Evolutionary conservation across 1,140 invertebrate species (phyloP), one percentile per base, ranked within the genome.

Genomic region (Geopemphigus sp.): DNA sequence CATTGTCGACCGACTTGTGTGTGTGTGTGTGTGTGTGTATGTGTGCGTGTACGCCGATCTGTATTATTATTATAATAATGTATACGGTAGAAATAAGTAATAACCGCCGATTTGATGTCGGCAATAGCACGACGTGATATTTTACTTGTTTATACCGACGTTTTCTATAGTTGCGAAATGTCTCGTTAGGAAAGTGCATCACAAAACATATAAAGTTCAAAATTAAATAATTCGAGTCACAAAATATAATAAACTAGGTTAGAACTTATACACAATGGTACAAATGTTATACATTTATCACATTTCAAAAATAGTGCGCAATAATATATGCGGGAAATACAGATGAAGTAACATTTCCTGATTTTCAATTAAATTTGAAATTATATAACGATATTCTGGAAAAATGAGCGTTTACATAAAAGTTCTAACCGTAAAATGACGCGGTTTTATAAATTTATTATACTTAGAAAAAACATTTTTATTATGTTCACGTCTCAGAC

Each of bases 51-150:
- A 70, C 22, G 6, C 47, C 24, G 68, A 72, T 72, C 68, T 14
- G 47, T 61, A 61, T 29, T 54, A 29, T 70, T 53, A 72, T 54
- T 72, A 72, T 72, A 53, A 53, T 70, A 54, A 72, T 72, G 3
- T 72, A 72, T 72, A 53, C 47, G 26, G 68, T 53, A 24, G 5
- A 72, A 54, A 54, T 45, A 56, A 22, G 24, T 39, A 39, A 29
- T 32, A 72, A 54, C 47, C 50, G 53, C 68, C 68, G 47, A 54
- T 72, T 72, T 72, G 29, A 72, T 72, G 47, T 32, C 24, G 24
- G 24, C 19, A 54, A 39, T 54, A 15, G 39, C 66, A 50, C 66
- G 66, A 68, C 14, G 24, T 50, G 14, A 66, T 45, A 63, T 39
- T 57, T n/a, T 61, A 39, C 32, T 64, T 45, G 29, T 39, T 2